These are phyloP conservation scores for Trichomalopsis sarcophagae DNA, from an alignment of 1,140 invertebrate species.

Conservation along the genomic window DNA sequence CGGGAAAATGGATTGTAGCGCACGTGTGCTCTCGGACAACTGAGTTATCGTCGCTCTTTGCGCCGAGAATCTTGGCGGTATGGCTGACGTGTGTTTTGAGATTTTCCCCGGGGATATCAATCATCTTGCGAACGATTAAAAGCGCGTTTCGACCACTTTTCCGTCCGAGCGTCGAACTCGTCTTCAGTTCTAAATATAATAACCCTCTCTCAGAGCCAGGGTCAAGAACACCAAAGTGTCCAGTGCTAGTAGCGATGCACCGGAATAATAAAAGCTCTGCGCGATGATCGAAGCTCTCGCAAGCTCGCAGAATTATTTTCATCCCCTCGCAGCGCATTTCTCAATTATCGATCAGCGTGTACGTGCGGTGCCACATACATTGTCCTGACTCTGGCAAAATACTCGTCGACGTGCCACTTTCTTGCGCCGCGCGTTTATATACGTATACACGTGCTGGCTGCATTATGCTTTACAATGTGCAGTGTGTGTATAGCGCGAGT, in stretches of 20 bases:
- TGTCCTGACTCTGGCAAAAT: neutral
- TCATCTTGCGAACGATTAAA: too few relatives aligned
- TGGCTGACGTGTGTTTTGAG: too few relatives aligned
- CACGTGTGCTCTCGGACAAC: neutral
- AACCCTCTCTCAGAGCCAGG: neutral
- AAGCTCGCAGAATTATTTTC: neutral
- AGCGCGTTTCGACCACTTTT: neutral
- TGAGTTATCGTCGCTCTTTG: neutral
- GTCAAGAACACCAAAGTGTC: neutral
- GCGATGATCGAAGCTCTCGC: neutral
- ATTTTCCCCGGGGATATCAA: too few relatives aligned
- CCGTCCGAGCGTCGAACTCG: neutral
- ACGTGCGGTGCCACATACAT: neutral
- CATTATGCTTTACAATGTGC: neutral
- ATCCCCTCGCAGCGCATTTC: conserved; percentile 4
- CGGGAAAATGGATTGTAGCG: neutral
- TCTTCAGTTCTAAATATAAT: neutral
- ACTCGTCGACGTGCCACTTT: conserved; percentile 9
- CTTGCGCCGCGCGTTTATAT: neutral
- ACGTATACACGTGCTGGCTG: neutral
- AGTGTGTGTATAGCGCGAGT: neutral
- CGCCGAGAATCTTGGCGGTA: too few relatives aligned
- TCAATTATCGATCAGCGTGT: conserved; percentile 27
- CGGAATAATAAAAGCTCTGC: neutral
- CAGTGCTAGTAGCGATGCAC: too few relatives aligned